Conservation (phyloP, 1,140 invertebrate genomes). For the Saxidomus purpurata region DNA sequence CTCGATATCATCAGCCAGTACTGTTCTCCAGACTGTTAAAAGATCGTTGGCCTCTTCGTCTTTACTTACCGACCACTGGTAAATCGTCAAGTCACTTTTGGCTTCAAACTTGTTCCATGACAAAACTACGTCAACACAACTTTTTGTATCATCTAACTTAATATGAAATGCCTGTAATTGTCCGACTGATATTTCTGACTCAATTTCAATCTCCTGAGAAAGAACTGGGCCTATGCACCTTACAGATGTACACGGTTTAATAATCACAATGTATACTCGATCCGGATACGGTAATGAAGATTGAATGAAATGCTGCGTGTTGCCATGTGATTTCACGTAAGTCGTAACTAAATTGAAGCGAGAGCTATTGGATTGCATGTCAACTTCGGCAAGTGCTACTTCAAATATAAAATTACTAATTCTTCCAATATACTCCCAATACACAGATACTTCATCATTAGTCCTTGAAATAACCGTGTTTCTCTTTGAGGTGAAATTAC, state of each 20-base stretch:
- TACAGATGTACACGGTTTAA: not conserved
- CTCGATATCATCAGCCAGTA: too few relatives aligned
- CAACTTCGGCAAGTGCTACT: not conserved
- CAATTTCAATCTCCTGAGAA: not conserved
- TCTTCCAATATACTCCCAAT: not conserved
- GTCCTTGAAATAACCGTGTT: not conserved
- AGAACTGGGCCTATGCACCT: not conserved
- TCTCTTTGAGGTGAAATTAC: not conserved
- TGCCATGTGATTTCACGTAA: too few relatives aligned
- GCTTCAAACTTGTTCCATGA: not conserved
- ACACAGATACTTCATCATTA: not conserved
- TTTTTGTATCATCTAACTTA: not conserved
- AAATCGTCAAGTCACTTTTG: not conserved
- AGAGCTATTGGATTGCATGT: too few relatives aligned
- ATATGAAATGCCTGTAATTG: not conserved
- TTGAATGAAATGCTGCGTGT: not conserved
- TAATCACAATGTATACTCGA: not conserved
- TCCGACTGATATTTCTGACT: not conserved
- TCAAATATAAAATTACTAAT: not conserved
- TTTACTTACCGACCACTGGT: slow-evolving; percentile 28
- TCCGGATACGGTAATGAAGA: not conserved
- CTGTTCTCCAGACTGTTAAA: not conserved
- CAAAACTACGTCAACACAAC: not conserved
- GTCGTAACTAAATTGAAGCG: too few relatives aligned
- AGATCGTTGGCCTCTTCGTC: not conserved